Conservation (phyloP, 2,797 vertebrate genomes). For the Phrynocephalus guinanensis region DNA sequence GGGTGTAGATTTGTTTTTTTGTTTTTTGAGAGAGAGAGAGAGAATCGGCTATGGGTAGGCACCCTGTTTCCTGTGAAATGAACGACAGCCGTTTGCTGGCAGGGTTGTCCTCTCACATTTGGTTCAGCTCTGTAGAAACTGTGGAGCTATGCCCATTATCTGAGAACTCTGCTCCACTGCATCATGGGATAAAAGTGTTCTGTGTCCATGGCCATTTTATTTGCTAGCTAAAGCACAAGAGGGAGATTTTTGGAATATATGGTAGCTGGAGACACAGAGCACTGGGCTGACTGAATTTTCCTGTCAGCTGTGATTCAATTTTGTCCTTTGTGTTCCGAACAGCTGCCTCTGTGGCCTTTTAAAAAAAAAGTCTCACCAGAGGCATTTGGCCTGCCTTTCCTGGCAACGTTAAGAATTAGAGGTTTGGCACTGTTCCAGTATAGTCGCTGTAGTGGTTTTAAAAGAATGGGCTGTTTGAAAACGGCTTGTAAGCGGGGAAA, state of each 20-base stretch:
- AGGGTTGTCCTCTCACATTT: not conserved
- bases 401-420: slow-evolving; percentile 32
- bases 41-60: not conserved
- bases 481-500: slow-evolving; percentile 5
- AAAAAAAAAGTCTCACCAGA: slow-evolving; percentile 24
- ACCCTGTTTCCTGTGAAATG: slow-evolving; percentile 2
- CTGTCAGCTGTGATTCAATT: slow-evolving; percentile 19
- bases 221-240: not conserved
- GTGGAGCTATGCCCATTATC: not conserved
- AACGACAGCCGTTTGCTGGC: not conserved
- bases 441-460: slow-evolving; percentile 20
- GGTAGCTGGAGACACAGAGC: not conserved
- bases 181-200: not conserved
- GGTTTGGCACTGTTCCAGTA: slow-evolving; percentile 19
- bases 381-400: slow-evolving; percentile 39
- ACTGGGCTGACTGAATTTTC: slow-evolving; percentile 3
- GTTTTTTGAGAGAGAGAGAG: not conserved
- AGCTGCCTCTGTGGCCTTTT: slow-evolving; percentile 36
- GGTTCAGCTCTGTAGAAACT: not conserved
- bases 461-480: slow-evolving; percentile 35
- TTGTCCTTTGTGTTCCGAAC: slow-evolving; percentile 16
- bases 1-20: not conserved
- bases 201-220: not conserved
- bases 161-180: not conserved
- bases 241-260: not conserved